A percentile compares a stretch with the other conserved stretches of the same genome.
phyloP scores from a whole-genome alignment of 2,113 vertebrate genomes.

The Tragelaphus imberbis region DNA sequence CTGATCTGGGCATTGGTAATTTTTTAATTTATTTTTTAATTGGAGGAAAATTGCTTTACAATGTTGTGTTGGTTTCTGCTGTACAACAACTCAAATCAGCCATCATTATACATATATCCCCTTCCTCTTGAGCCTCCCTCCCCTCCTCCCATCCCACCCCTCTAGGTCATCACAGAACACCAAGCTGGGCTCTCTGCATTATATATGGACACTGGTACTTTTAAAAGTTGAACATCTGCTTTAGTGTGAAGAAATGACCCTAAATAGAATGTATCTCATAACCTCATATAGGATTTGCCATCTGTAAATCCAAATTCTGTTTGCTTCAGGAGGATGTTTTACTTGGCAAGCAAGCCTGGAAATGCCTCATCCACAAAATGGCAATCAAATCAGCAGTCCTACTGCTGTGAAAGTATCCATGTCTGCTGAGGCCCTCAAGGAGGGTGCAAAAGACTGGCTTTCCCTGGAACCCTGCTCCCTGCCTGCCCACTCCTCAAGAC shows the following conservation, averaged over 20 bases:
- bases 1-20: not conserved
- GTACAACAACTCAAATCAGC: not conserved
- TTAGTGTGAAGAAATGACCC: not conserved
- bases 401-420: not conserved
- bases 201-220: not conserved
- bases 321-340: conserved; percentile 52
- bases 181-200: not conserved
- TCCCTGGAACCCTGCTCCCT: not conserved
- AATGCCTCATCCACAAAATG: conserved; percentile 40
- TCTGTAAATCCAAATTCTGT: conserved; percentile 58
- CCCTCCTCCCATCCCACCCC: not conserved
- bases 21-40: not conserved
- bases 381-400: not conserved
- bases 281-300: conserved; percentile 17
- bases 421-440: not conserved
- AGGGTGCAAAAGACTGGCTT: not conserved
- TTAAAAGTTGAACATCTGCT: not conserved
- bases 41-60: not conserved
- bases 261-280: not conserved
- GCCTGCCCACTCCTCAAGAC: not conserved
- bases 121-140: not conserved
- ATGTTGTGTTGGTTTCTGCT: not conserved
- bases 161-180: not conserved
- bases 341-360: conserved; percentile 34
- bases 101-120: not conserved